These are phyloP conservation scores for Autographa pulchrina DNA, from an alignment of 2,888 invertebrate species.

Conservation along the genomic window DNA sequence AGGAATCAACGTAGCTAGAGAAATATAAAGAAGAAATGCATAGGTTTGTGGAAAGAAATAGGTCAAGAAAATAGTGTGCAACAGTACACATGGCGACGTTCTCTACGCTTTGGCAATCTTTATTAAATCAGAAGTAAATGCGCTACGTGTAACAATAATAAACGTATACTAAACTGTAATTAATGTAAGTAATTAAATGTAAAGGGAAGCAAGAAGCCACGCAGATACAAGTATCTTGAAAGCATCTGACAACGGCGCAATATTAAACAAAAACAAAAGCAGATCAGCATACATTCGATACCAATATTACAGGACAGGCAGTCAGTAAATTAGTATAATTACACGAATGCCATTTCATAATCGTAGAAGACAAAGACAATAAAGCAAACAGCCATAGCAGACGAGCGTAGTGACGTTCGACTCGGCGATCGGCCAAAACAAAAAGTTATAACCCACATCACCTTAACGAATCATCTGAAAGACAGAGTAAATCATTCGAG, in stretches of 20 bases:
- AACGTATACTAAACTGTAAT: too few relatives aligned
- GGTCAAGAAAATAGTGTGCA: too few relatives aligned
- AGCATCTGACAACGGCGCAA: conserved; percentile 35
- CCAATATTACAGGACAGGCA: conserved; percentile 23
- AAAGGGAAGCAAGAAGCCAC: not conserved
- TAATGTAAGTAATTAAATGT: not conserved
- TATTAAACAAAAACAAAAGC: conserved; percentile 38
- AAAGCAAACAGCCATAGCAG: conserved; percentile 9
- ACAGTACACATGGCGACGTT: too few relatives aligned
- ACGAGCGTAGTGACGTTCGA: conserved; percentile 47
- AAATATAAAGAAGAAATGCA: not conserved
- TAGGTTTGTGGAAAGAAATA: too few relatives aligned
- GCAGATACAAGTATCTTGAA: conserved; percentile 20
- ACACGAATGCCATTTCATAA: conserved; percentile 28
- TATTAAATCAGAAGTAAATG: too few relatives aligned
- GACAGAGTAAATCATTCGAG: conserved; percentile 19
- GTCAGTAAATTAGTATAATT: conserved; percentile 9
- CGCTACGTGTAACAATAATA: too few relatives aligned
- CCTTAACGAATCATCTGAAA: conserved; percentile 20
- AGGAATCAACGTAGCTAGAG: not conserved
- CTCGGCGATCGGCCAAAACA: conserved; percentile 59
- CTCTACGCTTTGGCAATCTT: too few relatives aligned
- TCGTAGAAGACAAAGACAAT: conserved; percentile 19
- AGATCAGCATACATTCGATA: conserved; percentile 24
- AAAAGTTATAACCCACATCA: conserved; percentile 44